Evolutionary conservation across 2,888 invertebrate genomes (phyloP).

Genomic region (Chloromyia formosa): DNA sequence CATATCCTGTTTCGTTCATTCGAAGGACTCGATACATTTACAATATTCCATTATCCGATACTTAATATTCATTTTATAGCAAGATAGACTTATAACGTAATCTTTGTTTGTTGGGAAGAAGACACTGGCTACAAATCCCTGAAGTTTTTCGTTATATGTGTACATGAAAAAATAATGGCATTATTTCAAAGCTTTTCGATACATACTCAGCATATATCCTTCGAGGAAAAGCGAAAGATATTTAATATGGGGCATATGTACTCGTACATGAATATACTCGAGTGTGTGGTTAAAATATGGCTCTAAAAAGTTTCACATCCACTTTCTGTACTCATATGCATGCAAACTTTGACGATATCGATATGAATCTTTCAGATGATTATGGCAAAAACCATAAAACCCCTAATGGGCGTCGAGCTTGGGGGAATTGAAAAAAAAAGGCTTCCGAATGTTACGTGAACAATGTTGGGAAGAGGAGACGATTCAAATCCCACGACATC

Average conservation of each 20-base stretch:
- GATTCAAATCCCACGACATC: neutral
- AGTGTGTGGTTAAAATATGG: neutral
- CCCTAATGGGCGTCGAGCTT: neutral
- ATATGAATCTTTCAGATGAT: conserved; percentile 4
- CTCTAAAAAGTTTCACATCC: neutral
- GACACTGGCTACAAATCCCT: neutral
- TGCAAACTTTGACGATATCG: neutral
- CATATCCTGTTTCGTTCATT: neutral
- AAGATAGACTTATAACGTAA: neutral
- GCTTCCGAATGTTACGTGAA: neutral
- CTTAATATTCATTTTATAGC: too few species aligned
- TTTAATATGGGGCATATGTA: neutral
- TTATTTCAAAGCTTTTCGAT: conserved; percentile 4
- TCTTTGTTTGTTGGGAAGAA: neutral
- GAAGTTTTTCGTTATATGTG: conserved; percentile 8
- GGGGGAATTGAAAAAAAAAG: neutral
- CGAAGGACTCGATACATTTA: neutral
- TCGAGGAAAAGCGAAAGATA: too few species aligned
- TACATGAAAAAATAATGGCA: conserved; percentile 7
- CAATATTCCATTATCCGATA: conserved; percentile 10
- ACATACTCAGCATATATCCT: neutral
- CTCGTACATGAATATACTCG: neutral
- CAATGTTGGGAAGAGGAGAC: neutral
- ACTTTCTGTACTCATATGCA: neutral
- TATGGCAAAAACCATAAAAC: conserved; percentile 3